Evolutionary conservation across 2,797 vertebrate species (phyloP).

Genomic region (Anabacerthia variegaticeps): DNA sequence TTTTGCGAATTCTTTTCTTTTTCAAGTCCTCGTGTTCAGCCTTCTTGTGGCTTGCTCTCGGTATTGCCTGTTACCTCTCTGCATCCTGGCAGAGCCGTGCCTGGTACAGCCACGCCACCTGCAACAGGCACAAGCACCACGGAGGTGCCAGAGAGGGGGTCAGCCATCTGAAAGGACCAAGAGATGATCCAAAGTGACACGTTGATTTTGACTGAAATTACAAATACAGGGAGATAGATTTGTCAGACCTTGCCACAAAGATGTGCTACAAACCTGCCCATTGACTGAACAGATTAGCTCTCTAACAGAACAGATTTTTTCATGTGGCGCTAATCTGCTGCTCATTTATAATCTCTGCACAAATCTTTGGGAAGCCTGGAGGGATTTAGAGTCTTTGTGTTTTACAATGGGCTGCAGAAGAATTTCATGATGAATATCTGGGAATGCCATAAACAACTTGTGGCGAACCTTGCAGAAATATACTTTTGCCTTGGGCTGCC

Average conservation of each 20-base stretch:
- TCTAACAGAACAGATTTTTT: slow-evolving; percentile 39
- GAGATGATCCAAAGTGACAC: background rate
- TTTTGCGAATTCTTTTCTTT: background rate
- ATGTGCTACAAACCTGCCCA: background rate
- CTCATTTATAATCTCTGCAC: slow-evolving; percentile 54
- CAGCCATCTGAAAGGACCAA: background rate
- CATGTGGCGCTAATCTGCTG: slow-evolving; percentile 32
- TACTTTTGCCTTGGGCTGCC: background rate
- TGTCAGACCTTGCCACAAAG: background rate
- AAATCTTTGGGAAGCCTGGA: slow-evolving; percentile 40
- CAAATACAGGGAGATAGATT: background rate
- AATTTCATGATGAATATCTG: slow-evolving; percentile 1
- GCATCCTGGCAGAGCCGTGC: slow-evolving; percentile 1
- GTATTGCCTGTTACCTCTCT: background rate
- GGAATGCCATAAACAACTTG: background rate
- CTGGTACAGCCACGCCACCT: background rate
- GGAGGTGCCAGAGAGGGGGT: background rate
- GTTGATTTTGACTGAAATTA: background rate
- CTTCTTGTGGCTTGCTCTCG: background rate
- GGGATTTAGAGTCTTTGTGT: slow-evolving; percentile 45
- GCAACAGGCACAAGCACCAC: background rate
- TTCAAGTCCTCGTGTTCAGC: background rate
- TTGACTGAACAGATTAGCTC: slow-evolving; percentile 26
- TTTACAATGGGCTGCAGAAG: slow-evolving; percentile 24
- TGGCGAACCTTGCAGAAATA: background rate